Evolutionary conservation across 2,797 vertebrate genomes (phyloP).

Genomic region (Acrocephalus scirpaceus): DNA sequence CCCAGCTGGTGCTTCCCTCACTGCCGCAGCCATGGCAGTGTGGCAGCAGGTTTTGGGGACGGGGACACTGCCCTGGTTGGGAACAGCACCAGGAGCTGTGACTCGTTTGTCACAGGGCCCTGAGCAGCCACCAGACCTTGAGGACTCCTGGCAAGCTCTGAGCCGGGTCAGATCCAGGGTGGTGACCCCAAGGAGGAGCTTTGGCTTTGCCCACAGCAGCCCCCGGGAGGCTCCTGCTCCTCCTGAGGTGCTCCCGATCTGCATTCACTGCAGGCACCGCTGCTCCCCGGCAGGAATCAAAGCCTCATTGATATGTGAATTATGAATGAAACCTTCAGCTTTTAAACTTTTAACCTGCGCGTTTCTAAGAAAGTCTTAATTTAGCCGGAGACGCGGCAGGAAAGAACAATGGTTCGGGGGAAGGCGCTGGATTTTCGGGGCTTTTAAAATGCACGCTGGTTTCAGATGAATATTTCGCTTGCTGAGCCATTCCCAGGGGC

Average conservation of each 20-base stretch:
- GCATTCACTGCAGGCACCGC: constrained; percentile 38
- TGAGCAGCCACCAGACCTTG: background rate
- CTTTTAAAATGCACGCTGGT: background rate
- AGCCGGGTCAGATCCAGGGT: background rate
- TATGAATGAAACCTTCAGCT: constrained; percentile 73
- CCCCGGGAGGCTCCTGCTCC: no score
- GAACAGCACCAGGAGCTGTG: background rate
- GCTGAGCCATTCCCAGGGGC: background rate
- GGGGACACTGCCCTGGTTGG: background rate
- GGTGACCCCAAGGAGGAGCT: constrained; percentile 32
- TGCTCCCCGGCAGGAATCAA: constrained; percentile 41
- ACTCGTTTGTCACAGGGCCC: constrained; percentile 18
- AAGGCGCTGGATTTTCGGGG: background rate
- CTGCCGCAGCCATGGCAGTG: background rate
- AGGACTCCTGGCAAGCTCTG: constrained; percentile 24
- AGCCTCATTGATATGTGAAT: constrained; percentile 70
- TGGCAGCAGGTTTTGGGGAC: background rate
- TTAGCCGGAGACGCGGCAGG: background rate
- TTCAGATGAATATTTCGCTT: background rate
- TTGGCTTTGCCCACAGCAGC: background rate
- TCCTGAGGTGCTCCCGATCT: background rate
- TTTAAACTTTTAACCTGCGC: constrained; percentile 73
- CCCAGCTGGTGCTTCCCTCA: background rate
- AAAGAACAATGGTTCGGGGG: constrained; percentile 10
- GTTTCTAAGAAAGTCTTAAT: constrained; percentile 65